Evolutionary conservation across 1,140 invertebrate genomes (phyloP), one percentile per base, ranked within the genome.

Genomic region (Rhyzopertha dominica): DNA sequence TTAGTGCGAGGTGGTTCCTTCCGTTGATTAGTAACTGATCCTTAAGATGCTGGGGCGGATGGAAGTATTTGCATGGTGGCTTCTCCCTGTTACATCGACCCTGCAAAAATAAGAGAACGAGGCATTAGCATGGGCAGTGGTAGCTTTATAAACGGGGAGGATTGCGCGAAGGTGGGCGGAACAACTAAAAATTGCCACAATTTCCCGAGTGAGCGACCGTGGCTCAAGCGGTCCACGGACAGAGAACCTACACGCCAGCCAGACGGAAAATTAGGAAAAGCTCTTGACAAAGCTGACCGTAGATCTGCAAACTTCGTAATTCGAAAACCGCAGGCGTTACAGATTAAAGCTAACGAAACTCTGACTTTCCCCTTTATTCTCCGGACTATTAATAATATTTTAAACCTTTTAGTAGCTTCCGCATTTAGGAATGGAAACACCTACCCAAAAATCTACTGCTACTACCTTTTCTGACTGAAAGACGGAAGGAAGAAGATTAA

Each of bases 11-110:
- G 77, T 99, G 96, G 78, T 99, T 98, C 62, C 95, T 82, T 46
- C 97, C 97, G 76, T 99, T 99, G 79, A 99, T 97, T 68, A 99
- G 78, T 65, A 99, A 80, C 77, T 99, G 96, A 76, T 99, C 96
- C 78, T 98, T 97, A 54, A 99, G 80, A 73, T 99, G 97, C 70
- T 98, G 95, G 54, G 97, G 96, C 51, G 95, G 95, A 78, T 99
- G 96, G 74, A 99, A 95, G 76, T 99, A 99, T 80, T 99, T 99
- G 88, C 97, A 99, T 56, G 96, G 96, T 50, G 96, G 96, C 69
- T 99, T 98, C 74, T 99, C 96, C 63, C 97, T 82, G 71, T 98
- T 98, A 82, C 97, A 99, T 73, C 97, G 93, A 65, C 95, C 96
- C 96, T 99, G 70, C 49, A 82, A 81, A 61, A 44, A 63, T 60